Base-by-base conservation (phyloP, 2,113 vertebrate genomes). In the Carassius auratus region DNA sequence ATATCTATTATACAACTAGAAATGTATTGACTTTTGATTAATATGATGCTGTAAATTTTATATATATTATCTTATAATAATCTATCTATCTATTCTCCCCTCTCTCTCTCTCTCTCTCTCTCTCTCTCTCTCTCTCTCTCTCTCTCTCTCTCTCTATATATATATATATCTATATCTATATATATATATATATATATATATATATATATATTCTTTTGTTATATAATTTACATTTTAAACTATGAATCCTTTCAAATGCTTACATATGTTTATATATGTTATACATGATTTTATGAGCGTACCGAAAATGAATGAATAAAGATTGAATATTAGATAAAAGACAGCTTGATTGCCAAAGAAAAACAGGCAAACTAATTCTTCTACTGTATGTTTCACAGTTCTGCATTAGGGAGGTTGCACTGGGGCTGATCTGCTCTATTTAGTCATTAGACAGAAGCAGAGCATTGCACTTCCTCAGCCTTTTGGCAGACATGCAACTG, bases 401-500 rank as follows among this genome's bases (percentile, higher is more conserved):
- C 68, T 85, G 71, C 33, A 64, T 59, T 10, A 23, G 26, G 26
- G 59, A 73, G 64, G 79, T 66, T 81, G 86, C 71, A 42, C 5
- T 81, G 15, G 78, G 57, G 48, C 48, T 59, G 78, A 64, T 64
- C 36, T 87, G 86, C 77, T 84, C 81, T 86, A 88, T 79, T 83
- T 86, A 86, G 75, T 59, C 84, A 77, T 76, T 73, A 68, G 84
- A 86, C 81, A 86, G 77, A 84, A 69, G 66, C 76, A 64, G 73
- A 81, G 50, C 83, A 79, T 78, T 85, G 48, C 74, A 66, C 73
- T 76, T 64, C 52, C 30, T 52, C 69, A 59, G 76, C 42, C 62
- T 83, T 78, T 75, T 88, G 59, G 79, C 76, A 87, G 57, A 86
- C 81, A 84, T 88, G 57, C 50, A 55, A 33, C 76, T 78, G 69